Conservation (phyloP, 2,888 invertebrate species). For the Tetropium fuscum region DNA sequence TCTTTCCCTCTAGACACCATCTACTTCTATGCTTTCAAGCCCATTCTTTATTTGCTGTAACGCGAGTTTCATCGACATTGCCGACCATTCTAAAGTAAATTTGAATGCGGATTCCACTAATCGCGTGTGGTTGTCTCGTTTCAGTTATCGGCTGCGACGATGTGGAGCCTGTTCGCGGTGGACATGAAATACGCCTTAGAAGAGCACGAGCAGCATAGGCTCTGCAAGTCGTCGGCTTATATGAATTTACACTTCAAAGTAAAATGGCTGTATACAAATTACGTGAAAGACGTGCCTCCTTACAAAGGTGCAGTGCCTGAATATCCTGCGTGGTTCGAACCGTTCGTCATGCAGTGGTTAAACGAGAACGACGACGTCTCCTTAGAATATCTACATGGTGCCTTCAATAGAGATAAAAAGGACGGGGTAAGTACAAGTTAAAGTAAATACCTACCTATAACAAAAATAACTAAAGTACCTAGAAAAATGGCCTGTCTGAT, state of each 20-base stretch:
- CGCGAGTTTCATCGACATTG: too few species aligned
- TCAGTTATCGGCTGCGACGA: constrained; percentile 95
- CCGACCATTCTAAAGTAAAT: too few species aligned
- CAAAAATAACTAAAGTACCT: too few species aligned
- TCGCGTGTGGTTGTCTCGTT: constrained; percentile 43
- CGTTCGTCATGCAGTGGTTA: constrained; percentile 99
- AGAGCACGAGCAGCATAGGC: constrained; percentile 95
- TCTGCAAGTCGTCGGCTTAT: constrained; percentile 98
- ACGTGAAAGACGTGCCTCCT: constrained; percentile 97
- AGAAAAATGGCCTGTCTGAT: too few species aligned
- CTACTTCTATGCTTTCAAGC: too few species aligned
- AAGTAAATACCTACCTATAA: too few species aligned
- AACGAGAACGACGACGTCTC: constrained; percentile 99
- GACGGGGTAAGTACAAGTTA: constrained; percentile 81
- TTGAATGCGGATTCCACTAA: background rate
- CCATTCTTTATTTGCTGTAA: too few species aligned
- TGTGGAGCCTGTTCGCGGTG: constrained; percentile 97
- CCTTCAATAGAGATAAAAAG: constrained; percentile 97
- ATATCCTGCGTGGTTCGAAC: constrained; percentile 99
- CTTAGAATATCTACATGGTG: constrained; percentile 97
- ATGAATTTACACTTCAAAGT: constrained; percentile 99
- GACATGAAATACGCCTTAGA: constrained; percentile 98
- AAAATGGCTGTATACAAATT: constrained; percentile 98
- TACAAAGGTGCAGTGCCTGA: constrained; percentile 97
- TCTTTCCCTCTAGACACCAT: too few species aligned